These are phyloP conservation scores for Colistium nudipinnis DNA, from an alignment of 2,113 vertebrate genomes.

Conservation along the genomic window DNA sequence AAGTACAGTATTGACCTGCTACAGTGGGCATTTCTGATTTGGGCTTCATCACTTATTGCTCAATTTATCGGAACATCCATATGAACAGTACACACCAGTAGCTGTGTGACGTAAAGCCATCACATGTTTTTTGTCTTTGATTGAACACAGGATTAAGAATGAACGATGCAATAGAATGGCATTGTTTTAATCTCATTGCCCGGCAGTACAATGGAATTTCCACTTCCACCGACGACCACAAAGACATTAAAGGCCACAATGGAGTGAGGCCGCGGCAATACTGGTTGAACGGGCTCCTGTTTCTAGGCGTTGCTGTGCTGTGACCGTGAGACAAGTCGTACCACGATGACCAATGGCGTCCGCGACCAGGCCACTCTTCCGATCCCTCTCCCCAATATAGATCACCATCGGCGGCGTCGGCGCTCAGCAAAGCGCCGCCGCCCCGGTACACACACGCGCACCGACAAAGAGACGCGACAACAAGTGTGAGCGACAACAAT, in stretches of 20 bases:
- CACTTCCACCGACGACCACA: too few species aligned
- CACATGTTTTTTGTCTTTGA: too few species aligned
- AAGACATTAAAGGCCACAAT: neutral
- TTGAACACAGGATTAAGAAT: too few species aligned
- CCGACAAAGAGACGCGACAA: neutral
- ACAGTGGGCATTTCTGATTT: neutral
- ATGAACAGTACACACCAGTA: neutral
- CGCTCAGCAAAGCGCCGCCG: conserved; percentile 50
- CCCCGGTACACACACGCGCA: conserved; percentile 3
- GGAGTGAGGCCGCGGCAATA: accelerated
- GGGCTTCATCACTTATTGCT: too few species aligned
- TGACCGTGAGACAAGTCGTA: conserved; percentile 12
- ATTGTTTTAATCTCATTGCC: too few species aligned
- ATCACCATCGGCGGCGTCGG: conserved; percentile 12
- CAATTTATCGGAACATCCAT: too few species aligned
- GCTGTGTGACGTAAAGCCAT: neutral
- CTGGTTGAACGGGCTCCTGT: neutral
- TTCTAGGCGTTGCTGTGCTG: conserved; percentile 4
- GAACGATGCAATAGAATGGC: too few species aligned
- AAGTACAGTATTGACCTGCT: neutral
- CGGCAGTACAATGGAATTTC: too few species aligned
- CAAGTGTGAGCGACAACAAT: neutral
- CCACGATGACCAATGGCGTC: conserved; percentile 58
- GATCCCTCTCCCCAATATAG: conserved; percentile 44
- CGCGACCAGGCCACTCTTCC: conserved; percentile 19